A percentile compares a stretch with the other conserved stretches of the same genome.
Conservation (phyloP, 1,140 invertebrate genomes). For the Ceratosolen solmsi region DNA sequence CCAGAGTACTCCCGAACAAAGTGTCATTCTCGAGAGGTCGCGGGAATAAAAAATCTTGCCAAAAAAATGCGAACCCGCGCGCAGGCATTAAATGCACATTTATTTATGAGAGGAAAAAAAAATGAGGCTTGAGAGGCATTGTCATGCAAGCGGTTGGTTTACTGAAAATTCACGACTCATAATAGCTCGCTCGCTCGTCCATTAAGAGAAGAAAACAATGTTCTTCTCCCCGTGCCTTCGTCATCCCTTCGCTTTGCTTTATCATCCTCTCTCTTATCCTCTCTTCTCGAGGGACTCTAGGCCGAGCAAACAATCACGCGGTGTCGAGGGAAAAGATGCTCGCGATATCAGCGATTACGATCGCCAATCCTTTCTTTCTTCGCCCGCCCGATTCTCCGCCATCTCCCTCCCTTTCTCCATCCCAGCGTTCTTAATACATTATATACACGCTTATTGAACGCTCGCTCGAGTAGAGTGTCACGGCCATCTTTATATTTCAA, state of each 20-base stretch:
- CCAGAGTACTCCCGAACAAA: background rate
- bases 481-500: slow-evolving; percentile 45
- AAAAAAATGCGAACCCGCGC: background rate
- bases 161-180: slow-evolving; percentile 37
- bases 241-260: slow-evolving; percentile 2
- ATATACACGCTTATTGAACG: background rate
- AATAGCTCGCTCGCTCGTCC: slow-evolving; percentile 24
- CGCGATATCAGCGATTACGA: slow-evolving; percentile 38
- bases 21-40: background rate
- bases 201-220: slow-evolving; percentile 36
- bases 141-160: background rate
- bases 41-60: background rate
- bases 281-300: background rate
- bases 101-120: background rate
- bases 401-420: background rate
- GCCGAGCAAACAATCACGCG: background rate
- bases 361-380: slow-evolving; percentile 22
- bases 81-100: background rate
- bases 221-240: background rate
- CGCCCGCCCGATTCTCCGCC: too few relatives aligned
- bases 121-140: background rate
- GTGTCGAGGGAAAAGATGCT: slow-evolving; percentile 1
- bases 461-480: slow-evolving; percentile 29
- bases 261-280: background rate
- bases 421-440: slow-evolving; percentile 20